Evolutionary conservation across 2,797 vertebrate genomes (phyloP).

Genomic region (Natrix natrix): DNA sequence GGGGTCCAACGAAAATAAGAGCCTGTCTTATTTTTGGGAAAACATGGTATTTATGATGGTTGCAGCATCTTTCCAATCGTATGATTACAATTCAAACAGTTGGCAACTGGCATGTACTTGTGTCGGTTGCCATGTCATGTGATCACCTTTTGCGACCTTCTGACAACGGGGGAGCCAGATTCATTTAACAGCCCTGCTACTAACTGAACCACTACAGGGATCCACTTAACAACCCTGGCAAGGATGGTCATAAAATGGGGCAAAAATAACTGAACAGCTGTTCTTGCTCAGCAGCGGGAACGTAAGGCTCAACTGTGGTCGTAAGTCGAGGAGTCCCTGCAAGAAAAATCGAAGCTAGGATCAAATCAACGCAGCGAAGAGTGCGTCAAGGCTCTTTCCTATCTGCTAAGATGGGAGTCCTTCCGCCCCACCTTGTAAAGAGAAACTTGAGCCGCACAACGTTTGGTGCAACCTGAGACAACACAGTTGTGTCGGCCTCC

Average conservation of each 20-base stretch:
- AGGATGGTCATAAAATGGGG: not conserved
- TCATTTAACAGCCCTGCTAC: not conserved
- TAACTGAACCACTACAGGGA: not conserved
- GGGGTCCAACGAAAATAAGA: too few relatives aligned
- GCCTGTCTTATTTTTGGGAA: too few relatives aligned
- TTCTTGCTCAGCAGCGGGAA: not conserved
- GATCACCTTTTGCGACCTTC: too few relatives aligned
- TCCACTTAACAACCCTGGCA: not conserved
- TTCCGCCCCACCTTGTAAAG: not conserved
- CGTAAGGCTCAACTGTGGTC: not conserved
- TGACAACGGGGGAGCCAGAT: not conserved
- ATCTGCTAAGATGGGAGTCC: not conserved
- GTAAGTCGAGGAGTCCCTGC: not conserved
- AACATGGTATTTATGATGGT: not conserved
- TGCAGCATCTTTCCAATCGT: not conserved
- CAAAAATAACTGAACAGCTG: not conserved
- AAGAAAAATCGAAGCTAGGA: not conserved
- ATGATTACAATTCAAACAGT: not conserved
- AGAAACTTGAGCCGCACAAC: not conserved
- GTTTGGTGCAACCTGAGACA: not conserved
- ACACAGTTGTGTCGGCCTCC: not conserved
- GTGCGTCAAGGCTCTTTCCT: not conserved
- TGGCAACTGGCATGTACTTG: not conserved
- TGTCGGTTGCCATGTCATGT: too few relatives aligned
- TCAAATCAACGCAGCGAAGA: not conserved